These are phyloP conservation scores for Callyntrura sp. DNA, from an alignment of 2,888 invertebrate genomes.

Conservation along the genomic window DNA sequence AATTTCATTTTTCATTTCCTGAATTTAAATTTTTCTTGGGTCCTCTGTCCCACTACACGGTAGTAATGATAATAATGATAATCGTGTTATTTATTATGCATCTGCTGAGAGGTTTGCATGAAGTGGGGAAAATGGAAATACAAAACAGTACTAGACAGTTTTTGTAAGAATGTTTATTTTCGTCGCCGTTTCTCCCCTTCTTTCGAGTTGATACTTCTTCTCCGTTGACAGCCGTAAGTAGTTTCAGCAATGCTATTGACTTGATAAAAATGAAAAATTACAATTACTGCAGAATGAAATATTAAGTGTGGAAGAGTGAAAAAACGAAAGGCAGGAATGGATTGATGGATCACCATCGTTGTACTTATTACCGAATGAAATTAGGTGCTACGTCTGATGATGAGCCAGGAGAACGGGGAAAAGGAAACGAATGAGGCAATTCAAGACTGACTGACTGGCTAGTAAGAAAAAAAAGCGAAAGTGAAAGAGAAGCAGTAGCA, in stretches of 20 bases:
- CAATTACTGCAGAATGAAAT: constrained; percentile 50
- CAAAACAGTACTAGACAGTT: constrained; percentile 16
- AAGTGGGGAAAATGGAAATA: not conserved
- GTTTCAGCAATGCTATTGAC: not conserved
- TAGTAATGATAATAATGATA: constrained; percentile 30
- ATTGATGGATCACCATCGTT: constrained; percentile 22
- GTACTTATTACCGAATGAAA: constrained; percentile 28
- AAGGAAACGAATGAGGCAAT: not conserved
- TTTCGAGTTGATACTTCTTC: constrained; percentile 52
- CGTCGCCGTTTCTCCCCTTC: not conserved
- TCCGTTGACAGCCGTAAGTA: not conserved
- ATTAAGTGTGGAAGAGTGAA: constrained; percentile 38
- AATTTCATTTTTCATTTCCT: constrained; percentile 58
- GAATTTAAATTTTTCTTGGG: constrained; percentile 49
- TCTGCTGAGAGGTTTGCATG: not conserved
- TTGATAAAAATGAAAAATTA: constrained; percentile 37
- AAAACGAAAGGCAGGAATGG: constrained; percentile 5
- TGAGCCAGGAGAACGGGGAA: constrained; percentile 26
- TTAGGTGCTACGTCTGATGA: constrained; percentile 24
- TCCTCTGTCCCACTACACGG: not conserved
- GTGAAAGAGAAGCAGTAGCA: too few relatives aligned
- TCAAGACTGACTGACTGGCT: not conserved
- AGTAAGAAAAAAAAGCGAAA: not conserved
- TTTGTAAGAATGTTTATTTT: constrained; percentile 18
- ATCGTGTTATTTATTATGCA: constrained; percentile 10